Evolutionary conservation across 2,113 vertebrate species (phyloP).

Genomic region (Rhineura floridana): DNA sequence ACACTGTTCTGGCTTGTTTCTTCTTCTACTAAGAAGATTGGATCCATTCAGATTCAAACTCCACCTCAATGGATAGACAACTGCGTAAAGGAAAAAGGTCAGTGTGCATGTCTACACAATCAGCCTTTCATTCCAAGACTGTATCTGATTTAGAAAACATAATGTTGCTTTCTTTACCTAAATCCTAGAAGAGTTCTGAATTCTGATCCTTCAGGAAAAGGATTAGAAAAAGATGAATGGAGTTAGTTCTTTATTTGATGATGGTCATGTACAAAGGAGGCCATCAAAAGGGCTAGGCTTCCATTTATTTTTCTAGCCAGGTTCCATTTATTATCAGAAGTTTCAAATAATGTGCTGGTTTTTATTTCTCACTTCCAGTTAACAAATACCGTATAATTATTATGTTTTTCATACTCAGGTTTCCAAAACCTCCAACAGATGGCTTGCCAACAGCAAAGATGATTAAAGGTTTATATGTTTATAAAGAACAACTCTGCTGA

Average conservation of each 20-base stretch:
- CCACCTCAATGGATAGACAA: not conserved
- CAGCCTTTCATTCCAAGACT: not conserved
- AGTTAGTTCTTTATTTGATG: constrained; percentile 36
- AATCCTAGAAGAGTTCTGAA: not conserved
- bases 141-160: not conserved
- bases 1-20: not conserved
- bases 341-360: constrained; percentile 58
- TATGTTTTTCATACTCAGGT: constrained; percentile 56
- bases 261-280: constrained; percentile 36
- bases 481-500: constrained; percentile 51
- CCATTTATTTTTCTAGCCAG: constrained; percentile 43
- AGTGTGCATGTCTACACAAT: too few species aligned
- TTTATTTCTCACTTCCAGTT: constrained; percentile 65
- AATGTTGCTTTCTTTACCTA: not conserved
- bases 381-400: constrained; percentile 56
- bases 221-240: constrained; percentile 28
- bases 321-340: constrained; percentile 63
- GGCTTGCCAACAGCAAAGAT: constrained; percentile 61
- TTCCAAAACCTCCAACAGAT: constrained; percentile 57
- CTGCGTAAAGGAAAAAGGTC: not conserved
- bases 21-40: not conserved
- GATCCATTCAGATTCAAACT: not conserved
- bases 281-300: constrained; percentile 5
- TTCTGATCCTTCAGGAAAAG: not conserved
- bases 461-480: constrained; percentile 63